Base-by-base conservation (phyloP, 2,797 vertebrate genomes). In the Rhabdomys pumilio region DNA sequence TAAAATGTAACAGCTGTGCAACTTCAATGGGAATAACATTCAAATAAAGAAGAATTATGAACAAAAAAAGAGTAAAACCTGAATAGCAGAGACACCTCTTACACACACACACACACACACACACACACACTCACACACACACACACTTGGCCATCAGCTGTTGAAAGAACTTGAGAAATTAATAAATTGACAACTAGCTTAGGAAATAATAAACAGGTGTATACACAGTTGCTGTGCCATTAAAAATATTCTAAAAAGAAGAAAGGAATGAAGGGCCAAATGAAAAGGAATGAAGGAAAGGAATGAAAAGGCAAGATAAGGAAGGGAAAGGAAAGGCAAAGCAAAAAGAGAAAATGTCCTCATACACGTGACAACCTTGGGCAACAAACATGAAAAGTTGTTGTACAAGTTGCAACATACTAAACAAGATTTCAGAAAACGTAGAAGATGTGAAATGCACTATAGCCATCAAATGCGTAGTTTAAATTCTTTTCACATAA, bases 391-490 rank as follows among this genome's bases (percentile, higher is more conserved):
- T 41, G 26, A 79, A 91, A 89, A 47, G 24, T 81, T 89, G 59
- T 34, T 92, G 26, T 87, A 55, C 81, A 94, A 90, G 79, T 53
- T 59, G 4, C 24, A 81, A 81, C 19, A n/a, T 86, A 87, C 41
- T 95, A 55, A 90, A 81, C 80, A 2, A 53, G 17, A 90, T 44
- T 90, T 91, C 26, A 75, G 53, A 95, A 89, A 87, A 65, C 50
- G 57, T 87, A 93, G 57, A 83, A 95, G 90, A 87, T 87, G 53
- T 44, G 8, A 81, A 67, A 86, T 86, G 12, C 29, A 59, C 20
- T 65, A 31, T 41, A 90, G n/a, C 8, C 50, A 80, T 67, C 34
- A 75, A 85, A 14, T 26, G 47, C 61, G 20, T 83, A 34, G 10
- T 88, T 91, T 79, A 79, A 79, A 55, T 72, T 88, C 6, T 77